Conservation (phyloP, 2,797 vertebrate genomes). For the Microchirus variegatus region DNA sequence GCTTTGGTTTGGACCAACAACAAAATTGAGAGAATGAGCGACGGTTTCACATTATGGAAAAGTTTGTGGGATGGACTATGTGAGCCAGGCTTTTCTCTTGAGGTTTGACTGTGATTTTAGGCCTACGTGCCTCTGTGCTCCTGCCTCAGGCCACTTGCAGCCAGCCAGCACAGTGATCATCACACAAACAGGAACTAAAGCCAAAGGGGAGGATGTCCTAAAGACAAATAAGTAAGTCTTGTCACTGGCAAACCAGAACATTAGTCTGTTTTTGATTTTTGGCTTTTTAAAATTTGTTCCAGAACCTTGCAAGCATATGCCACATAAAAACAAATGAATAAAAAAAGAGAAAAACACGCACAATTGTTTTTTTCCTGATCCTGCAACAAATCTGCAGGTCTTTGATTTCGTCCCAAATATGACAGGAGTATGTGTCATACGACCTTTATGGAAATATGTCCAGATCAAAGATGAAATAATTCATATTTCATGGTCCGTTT, state of each 20-base stretch:
- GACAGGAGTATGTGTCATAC: too few relatives aligned
- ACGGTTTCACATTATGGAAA: conserved; percentile 66
- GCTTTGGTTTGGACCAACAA: conserved; percentile 51
- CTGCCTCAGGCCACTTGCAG: conserved; percentile 18
- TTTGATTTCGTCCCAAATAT: too few relatives aligned
- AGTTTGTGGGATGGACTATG: conserved; percentile 55
- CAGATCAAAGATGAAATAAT: too few relatives aligned
- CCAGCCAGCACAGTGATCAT: conserved; percentile 33
- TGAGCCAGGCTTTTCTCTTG: conserved; percentile 48
- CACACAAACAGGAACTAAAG: conserved; percentile 43
- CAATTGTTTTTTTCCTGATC: too few relatives aligned
- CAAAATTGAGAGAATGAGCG: conserved; percentile 45
- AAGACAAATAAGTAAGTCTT: conserved; percentile 16
- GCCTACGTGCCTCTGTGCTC: conserved; percentile 31
- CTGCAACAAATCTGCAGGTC: too few relatives aligned
- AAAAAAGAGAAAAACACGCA: too few relatives aligned
- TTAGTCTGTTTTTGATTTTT: conserved; percentile 6
- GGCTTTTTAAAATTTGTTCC: neutral
- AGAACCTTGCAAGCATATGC: neutral
- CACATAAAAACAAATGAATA: too few relatives aligned
- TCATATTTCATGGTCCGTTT: too few relatives aligned
- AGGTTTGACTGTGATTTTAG: conserved; percentile 40
- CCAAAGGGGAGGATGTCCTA: conserved; percentile 25
- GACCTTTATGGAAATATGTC: too few relatives aligned
- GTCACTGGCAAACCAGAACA: conserved; percentile 17